These are phyloP conservation scores for Tenualosa ilisha DNA, from an alignment of 2,797 vertebrate genomes.

Conservation along the genomic window DNA sequence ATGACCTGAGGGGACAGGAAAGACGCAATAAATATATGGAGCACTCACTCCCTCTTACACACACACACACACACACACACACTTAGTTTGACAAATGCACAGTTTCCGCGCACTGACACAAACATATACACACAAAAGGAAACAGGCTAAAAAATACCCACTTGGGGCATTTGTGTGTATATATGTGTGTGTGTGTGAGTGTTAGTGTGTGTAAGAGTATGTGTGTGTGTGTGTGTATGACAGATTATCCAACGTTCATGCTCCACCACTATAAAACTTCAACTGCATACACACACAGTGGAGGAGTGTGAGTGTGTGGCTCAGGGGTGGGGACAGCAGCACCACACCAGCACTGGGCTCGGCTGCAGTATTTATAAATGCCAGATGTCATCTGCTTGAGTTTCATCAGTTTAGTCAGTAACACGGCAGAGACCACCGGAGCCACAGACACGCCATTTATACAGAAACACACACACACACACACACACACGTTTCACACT, in stretches of 20 bases:
- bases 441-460: not conserved
- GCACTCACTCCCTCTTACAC: not conserved
- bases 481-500: not conserved
- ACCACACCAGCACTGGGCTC: too few species aligned
- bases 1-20: conserved; percentile 79
- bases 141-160: not conserved
- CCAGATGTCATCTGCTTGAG: not conserved
- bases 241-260: too few species aligned
- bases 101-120: not conserved
- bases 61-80: conserved; percentile 1
- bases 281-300: too few species aligned
- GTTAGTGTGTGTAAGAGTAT: not conserved
- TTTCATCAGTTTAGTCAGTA: not conserved
- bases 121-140: not conserved
- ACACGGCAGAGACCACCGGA: not conserved
- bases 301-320: too few species aligned
- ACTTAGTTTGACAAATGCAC: not conserved
- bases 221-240: not conserved
- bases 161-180: not conserved
- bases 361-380: not conserved
- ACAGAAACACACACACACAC: not conserved
- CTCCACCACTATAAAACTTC: too few species aligned
- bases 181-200: not conserved
- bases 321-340: too few species aligned
- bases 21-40: not conserved